Percentiles rank a stretch among this genome's conserved stretches.
phyloP scores from a whole-genome alignment of 2,113 vertebrate genomes.

The Pollachius pollachius region DNA sequence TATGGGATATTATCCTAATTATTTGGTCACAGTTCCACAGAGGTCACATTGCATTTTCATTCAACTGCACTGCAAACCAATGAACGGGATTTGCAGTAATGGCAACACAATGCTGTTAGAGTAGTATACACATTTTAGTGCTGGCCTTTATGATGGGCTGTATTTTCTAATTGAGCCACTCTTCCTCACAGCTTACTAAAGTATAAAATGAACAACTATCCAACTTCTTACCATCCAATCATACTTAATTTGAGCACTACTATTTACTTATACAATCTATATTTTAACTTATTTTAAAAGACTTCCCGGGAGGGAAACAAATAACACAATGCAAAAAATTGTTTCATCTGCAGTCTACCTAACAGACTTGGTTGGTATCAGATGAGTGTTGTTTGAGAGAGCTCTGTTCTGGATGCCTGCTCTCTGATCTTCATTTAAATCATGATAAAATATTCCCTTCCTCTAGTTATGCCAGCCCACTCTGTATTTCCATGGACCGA shows the following conservation, averaged over 20 bases:
- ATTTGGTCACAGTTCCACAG: not conserved
- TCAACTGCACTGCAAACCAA: no score
- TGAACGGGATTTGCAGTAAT: no score
- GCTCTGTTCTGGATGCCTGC: constrained; percentile 25
- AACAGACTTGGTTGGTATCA: constrained; percentile 33
- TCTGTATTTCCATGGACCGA: constrained; percentile 33
- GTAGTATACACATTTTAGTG: no score
- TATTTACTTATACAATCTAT: not conserved
- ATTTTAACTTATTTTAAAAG: not conserved
- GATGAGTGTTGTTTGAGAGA: constrained; percentile 32
- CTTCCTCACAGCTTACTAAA: not conserved
- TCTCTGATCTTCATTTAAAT: constrained; percentile 55
- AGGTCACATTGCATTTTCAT: no score
- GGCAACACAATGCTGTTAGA: no score
- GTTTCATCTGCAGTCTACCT: constrained; percentile 15
- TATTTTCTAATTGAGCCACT: no score
- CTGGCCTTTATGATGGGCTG: no score
- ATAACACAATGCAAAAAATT: not conserved
- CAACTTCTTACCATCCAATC: not conserved
- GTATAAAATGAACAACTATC: constrained; percentile 1
- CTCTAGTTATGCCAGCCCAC: constrained; percentile 55
- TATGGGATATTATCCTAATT: not conserved
- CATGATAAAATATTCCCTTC: constrained; percentile 56
- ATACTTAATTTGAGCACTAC: not conserved
- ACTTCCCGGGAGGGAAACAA: not conserved